Evolutionary conservation across 2,888 invertebrate genomes (phyloP).

Genomic region (Alloplasta piceator): DNA sequence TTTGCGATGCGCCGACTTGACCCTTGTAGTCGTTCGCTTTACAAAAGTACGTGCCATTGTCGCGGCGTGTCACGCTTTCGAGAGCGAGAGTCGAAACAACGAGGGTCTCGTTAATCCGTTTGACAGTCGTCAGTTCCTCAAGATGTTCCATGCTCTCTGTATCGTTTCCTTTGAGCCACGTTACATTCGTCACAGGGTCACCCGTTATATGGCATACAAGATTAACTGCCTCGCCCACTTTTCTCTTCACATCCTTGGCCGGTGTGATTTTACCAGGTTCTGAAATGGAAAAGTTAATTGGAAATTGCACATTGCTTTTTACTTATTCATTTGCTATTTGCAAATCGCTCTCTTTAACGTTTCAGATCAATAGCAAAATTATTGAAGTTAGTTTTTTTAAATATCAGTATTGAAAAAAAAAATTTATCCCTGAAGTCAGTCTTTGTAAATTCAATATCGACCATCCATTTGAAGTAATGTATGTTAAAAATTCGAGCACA

Average conservation of each 20-base stretch:
- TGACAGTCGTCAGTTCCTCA: conserved; percentile 80
- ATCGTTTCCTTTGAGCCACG: conserved; percentile 86
- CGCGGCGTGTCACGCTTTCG: conserved; percentile 86
- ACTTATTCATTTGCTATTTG: not conserved
- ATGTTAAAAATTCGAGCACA: too few relatives aligned
- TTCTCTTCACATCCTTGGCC: conserved; percentile 84
- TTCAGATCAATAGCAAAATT: too few relatives aligned
- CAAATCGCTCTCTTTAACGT: too few relatives aligned
- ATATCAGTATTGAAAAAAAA: not conserved
- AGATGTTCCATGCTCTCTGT: conserved; percentile 80
- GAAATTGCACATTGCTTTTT: not conserved
- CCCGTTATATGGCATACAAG: conserved; percentile 86
- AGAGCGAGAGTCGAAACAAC: conserved; percentile 86
- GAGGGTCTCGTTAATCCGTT: conserved; percentile 85
- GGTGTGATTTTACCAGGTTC: conserved; percentile 84
- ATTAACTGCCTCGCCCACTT: conserved; percentile 84
- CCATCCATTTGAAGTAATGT: too few relatives aligned
- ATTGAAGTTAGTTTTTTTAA: not conserved
- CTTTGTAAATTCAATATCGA: not conserved
- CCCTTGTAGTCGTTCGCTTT: conserved; percentile 82
- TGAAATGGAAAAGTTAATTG: conserved; percentile 77
- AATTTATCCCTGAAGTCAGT: not conserved
- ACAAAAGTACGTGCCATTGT: conserved; percentile 88
- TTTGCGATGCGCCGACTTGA: conserved; percentile 83
- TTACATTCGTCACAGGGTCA: conserved; percentile 85